These are phyloP conservation scores for Ichneumoninae sp. DNA, from an alignment of 2,888 invertebrate species.

Conservation along the genomic window DNA sequence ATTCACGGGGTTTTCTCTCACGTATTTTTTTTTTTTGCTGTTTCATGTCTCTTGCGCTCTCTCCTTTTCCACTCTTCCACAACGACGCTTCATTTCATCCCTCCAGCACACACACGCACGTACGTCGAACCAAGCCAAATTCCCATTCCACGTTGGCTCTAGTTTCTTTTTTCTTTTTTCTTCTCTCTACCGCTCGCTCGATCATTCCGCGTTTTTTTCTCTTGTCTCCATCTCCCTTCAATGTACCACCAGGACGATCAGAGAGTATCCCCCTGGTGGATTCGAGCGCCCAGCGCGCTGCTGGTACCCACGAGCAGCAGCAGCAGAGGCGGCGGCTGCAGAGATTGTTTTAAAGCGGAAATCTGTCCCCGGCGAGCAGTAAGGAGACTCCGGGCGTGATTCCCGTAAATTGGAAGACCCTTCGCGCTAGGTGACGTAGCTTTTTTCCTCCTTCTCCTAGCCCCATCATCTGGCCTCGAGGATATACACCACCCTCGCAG, in stretches of 20 bases:
- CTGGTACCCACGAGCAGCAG: neutral
- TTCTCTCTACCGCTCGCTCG: slow-evolving; percentile 48
- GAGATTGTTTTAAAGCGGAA: slow-evolving; percentile 82
- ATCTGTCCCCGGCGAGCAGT: slow-evolving; percentile 81
- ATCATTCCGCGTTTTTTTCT: slow-evolving; percentile 59
- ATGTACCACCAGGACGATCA: slow-evolving; percentile 45
- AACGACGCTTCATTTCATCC: slow-evolving; percentile 58
- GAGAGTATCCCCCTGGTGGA: slow-evolving; percentile 32
- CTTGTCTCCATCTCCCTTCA: slow-evolving; percentile 27
- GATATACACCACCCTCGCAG: slow-evolving; percentile 58
- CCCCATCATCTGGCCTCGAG: slow-evolving; percentile 44
- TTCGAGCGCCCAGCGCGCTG: neutral
- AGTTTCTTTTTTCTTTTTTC: slow-evolving; percentile 20
- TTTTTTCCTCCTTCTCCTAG: slow-evolving; percentile 45
- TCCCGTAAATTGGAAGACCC: slow-evolving; percentile 77
- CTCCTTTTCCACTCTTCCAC: slow-evolving; percentile 4
- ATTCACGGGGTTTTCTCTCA: slow-evolving; percentile 36
- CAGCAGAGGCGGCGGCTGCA: neutral
- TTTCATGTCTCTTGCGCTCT: slow-evolving; percentile 46
- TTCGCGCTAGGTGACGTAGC: slow-evolving; percentile 68
- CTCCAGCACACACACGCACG: slow-evolving; percentile 6
- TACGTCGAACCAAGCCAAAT: slow-evolving; percentile 36
- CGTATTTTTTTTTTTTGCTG: slow-evolving; percentile 39
- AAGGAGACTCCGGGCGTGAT: slow-evolving; percentile 67
- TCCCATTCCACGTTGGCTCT: slow-evolving; percentile 13